Conservation (phyloP, 37 sponge, comb jelly and placozoan genomes). For the Tethya wilhelma region DNA sequence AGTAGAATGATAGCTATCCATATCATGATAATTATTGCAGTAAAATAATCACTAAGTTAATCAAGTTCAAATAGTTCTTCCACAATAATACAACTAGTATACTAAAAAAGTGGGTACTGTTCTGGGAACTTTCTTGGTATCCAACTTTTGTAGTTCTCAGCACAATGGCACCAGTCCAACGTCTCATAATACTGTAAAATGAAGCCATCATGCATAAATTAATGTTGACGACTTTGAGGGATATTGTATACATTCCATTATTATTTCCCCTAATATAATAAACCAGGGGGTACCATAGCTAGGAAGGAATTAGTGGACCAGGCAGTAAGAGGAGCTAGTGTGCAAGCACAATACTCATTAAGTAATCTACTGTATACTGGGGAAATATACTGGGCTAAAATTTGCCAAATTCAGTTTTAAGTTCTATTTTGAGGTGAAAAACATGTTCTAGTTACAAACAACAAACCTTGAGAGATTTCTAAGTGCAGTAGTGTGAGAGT, state of each 20-base stretch:
- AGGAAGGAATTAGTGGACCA: not conserved
- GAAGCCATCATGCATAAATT: not conserved
- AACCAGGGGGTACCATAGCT: not conserved
- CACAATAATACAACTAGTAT: no score
- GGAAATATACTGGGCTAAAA: no score
- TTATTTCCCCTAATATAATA: no score
- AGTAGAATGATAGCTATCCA: no score
- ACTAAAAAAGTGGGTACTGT: constrained; percentile 11
- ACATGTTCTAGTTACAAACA: no score
- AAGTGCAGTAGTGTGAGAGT: no score
- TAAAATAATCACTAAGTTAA: not conserved
- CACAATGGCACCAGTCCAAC: constrained; percentile 72
- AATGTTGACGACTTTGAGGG: not conserved
- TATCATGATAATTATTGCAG: not conserved
- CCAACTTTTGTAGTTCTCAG: constrained; percentile 28
- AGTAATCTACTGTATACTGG: no score
- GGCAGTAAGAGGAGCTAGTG: not conserved
- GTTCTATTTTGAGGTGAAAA: no score
- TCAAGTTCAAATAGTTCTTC: no score
- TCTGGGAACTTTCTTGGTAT: constrained; percentile 65
- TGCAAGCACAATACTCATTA: not conserved
- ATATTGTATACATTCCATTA: not conserved
- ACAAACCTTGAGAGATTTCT: no score
- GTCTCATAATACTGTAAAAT: constrained; percentile 36
- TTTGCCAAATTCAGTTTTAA: no score